A percentile compares a stretch with the other conserved stretches of the same genome.
These are phyloP conservation scores for Trogon melanurus DNA, from an alignment of 2,113 vertebrate genomes.

Conservation along the genomic window DNA sequence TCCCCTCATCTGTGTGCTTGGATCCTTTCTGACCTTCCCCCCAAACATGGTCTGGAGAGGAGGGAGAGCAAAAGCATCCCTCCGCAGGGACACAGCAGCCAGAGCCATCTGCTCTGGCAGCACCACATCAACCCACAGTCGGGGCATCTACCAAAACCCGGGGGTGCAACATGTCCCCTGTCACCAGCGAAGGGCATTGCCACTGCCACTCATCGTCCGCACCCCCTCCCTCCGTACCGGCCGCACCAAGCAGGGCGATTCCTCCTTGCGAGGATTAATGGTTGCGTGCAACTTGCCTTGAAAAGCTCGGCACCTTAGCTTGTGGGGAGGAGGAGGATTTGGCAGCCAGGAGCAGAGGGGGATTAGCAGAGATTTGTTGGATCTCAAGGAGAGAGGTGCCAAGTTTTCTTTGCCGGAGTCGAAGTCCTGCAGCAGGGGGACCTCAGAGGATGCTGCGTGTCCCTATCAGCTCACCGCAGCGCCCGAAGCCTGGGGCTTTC, in stretches of 20 bases:
- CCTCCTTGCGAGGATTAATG: neutral
- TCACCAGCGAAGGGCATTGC: accelerated
- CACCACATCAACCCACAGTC: accelerated
- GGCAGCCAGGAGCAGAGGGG: neutral
- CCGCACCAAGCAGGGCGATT: accelerated
- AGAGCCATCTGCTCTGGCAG: neutral
- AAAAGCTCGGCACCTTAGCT: conserved; percentile 16
- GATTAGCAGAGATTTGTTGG: conserved; percentile 58
- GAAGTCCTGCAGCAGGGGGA: neutral
- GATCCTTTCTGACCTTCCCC: neutral
- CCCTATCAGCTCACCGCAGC: neutral
- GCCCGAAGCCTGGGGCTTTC: neutral
- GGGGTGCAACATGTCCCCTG: neutral
- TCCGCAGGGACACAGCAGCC: accelerated
- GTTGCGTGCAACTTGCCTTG: neutral
- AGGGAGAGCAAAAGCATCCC: neutral
- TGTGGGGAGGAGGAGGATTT: neutral
- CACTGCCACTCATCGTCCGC: accelerated
- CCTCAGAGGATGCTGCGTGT: neutral
- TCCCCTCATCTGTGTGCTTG: neutral
- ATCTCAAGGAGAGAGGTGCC: conserved; percentile 34
- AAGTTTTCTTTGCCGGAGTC: neutral
- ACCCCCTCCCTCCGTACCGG: accelerated
- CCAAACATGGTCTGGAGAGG: neutral
- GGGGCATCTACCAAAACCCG: neutral